Evolutionary conservation across 2,888 invertebrate species (phyloP), one percentile per base, ranked within the genome.

Genomic region (Drosophila hamatofila): DNA sequence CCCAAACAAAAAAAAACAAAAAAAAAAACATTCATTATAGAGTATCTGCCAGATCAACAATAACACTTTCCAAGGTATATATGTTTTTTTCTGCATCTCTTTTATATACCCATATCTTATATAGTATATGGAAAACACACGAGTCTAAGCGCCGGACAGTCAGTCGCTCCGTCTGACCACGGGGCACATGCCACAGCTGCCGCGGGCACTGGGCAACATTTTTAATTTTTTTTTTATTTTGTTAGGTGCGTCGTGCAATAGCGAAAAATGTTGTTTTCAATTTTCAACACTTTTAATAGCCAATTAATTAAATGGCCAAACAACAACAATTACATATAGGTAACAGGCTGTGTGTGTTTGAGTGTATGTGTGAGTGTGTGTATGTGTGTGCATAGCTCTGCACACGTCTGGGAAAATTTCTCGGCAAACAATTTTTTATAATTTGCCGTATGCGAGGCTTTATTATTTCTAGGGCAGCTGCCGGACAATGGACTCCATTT

Each of bases 281-380:
- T 88, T 88, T 88, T 85, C 79, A 88, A 83, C 86, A 88, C 86
- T 83, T 84, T 84, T 88, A 85, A 88, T 86, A 72, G 84, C 55
- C 86, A 84, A 88, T 84, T 84, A 84, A 88, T 88, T 84, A 88
- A 83, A 71, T 58, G 71, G 60, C 51, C 72, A 71, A 74, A 72
- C 73, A 88, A 78, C 59, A 80, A 72, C 83, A 81, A 70, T 72
- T 58, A 72, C 37, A 58, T 41, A 48, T 35, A 37, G 21, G 16
- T 52, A 18, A 14, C 44, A 2, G 7, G n/a, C 2, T 25, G 8
- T 18, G 4, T 25, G 7, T 25, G 25, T 30, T 14, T 27, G 8
- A 35, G n/a, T 39, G 27, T 52, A 23, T 51, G 14, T 64, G 18
- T 35, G 11, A 39, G 27, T 35, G 11, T 39, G 16, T 41, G 21